Base-by-base conservation (phyloP, 2,113 vertebrate species). In the Pedionomus torquatus region DNA sequence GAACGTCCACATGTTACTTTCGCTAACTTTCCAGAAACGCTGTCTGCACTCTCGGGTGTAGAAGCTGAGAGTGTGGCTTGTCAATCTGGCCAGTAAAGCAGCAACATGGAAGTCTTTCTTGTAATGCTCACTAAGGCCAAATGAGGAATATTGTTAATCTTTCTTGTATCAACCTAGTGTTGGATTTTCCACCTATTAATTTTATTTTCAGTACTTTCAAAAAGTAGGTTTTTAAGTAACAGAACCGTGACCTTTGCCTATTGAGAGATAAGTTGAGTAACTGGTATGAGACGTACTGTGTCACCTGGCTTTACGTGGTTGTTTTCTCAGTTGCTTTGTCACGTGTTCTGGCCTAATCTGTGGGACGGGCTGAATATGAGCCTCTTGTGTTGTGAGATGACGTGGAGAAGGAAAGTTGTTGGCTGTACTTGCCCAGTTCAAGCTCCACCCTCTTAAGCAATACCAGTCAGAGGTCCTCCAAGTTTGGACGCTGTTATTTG, bases 1-100 rank as follows among this genome's bases (percentile, higher is more conserved):
- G 17, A 43, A 23, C 12, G 2, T 17, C 1, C 7, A 3, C 12
- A 0, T 3, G 20, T 44, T 17, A 2, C 23, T 44, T 39, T 43
- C 0, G 2, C 11, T 43, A 7, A 13, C 12, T 9, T 48, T 43
- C 33, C 12, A 13, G 70, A 63, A 76, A 26, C 1, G 0, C 24
- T 17, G 5, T 4, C 17, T 7, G 51, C 30, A 8, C 15, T 84
- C 57, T 3, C 5, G 6, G 18, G 5, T 57, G 37, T 41, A 54
- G 55, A 17, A 58, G 30, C 26, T 30, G 58, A 23, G 68, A 39
- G 6, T 6, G 39, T 9, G 46, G 24, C 20, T 11, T 17, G 33
- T 39, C 26, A 71, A 5, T 69, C 18, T n/a, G 26, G 54, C 2
- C 10, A 21, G 37, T 52, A n/a, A 61, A 46, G 28, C 23, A n/a